phyloP scores from a whole-genome alignment of 2,113 vertebrate species.

The Phylloscopus trochiloides region DNA sequence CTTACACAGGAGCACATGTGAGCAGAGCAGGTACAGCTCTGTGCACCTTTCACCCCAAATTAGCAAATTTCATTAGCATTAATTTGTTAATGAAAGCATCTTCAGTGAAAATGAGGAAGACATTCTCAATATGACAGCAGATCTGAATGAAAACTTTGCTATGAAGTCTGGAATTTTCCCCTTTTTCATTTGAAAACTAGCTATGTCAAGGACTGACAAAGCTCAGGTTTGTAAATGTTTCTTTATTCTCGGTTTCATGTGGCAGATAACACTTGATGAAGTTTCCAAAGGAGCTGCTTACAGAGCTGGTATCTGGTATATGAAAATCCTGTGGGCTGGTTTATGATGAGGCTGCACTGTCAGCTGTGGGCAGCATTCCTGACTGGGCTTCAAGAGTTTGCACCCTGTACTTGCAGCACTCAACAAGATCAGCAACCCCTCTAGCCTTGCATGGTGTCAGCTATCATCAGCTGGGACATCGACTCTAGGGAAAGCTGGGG shows the following conservation, averaged over 20 bases:
- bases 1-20: background rate
- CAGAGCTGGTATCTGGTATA: too few relatives aligned
- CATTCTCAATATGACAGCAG: background rate
- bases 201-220: background rate
- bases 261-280: background rate
- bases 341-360: background rate
- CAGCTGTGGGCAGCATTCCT: background rate
- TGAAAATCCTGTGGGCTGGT: background rate
- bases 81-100: background rate
- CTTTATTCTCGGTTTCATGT: background rate
- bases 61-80: background rate
- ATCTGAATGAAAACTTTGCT: background rate
- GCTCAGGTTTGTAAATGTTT: background rate
- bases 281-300: background rate
- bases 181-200: background rate
- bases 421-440: background rate
- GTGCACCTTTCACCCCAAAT: background rate
- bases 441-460: rapidly evolving
- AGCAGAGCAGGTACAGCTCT: background rate
- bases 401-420: rapidly evolving
- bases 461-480: background rate
- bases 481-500: background rate
- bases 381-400: background rate
- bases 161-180: background rate
- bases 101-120: background rate